Evolutionary conservation across 1,140 invertebrate genomes (phyloP), one percentile per base, ranked within the genome.

Genomic region (Cyclargus thomasi): DNA sequence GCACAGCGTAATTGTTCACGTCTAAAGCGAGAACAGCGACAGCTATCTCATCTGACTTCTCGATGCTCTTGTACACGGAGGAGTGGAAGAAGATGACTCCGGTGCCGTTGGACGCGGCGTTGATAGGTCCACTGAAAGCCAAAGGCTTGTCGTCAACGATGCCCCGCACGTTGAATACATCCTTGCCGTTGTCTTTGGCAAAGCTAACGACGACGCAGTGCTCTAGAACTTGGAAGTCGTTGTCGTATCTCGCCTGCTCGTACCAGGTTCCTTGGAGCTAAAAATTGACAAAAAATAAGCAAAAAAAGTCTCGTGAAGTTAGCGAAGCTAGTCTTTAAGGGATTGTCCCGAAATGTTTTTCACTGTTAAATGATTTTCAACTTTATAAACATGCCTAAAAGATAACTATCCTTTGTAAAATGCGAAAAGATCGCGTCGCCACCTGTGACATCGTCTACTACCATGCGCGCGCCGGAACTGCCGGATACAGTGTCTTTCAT

Each of bases 51-150:
- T 62, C 21, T 16, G 20, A 16, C 16, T 23, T 62, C 16, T 62
- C 59, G 8, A 55, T 55, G 18, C 14, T 55, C n/a, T 55, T 55
- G 17, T 55, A 55, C n/a, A 55, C 53, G 18, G 53, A 55, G 1
- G 53, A 55, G 18, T 55, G 53, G 53, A 55, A 55, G 53, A 17
- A 55, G 18, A 55, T n/a, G 7, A 55, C n/a, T n/a, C 53, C 53
- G 4, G 53, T 55, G 10, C 53, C 53, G 53, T 55, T 55, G 7
- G 53, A 17, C 53, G 53, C 53, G 7, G 53, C n/a, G n/a, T 55
- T n/a, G 16, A 55, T 18, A 6, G 53, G 53, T n/a, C 53, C 53
- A 7, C 18, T n/a, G 53, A 55, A 17, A 7, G n/a, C 18, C 1
- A 17, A 2, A 17, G n/a, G 0, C n/a, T 55, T 55, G n/a, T 18